Conservation (phyloP, 2,797 vertebrate species). For the Pampus argenteus region DNA sequence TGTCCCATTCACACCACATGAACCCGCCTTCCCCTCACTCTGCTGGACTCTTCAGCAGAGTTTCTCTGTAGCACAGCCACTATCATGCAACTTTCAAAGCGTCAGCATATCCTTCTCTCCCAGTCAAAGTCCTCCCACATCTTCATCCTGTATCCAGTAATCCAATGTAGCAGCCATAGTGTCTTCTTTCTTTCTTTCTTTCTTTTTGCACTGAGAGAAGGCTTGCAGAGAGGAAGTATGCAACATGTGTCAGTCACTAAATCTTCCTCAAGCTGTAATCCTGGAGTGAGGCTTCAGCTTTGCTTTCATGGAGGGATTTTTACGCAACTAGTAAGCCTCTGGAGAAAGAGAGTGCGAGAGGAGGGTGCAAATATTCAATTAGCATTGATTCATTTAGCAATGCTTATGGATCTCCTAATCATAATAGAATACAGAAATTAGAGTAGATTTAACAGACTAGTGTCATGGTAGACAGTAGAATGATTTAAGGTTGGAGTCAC, state of each 20-base stretch:
- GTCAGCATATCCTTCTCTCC: constrained; percentile 39
- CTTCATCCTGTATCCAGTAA: constrained; percentile 25
- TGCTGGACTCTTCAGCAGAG: constrained; percentile 25
- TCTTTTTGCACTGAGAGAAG: constrained; percentile 21
- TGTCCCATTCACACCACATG: constrained; percentile 64
- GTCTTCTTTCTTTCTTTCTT: constrained; percentile 18
- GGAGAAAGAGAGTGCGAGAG: constrained; percentile 50
- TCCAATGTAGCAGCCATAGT: constrained; percentile 18
- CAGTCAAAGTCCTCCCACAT: constrained; percentile 28
- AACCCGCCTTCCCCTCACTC: constrained; percentile 43
- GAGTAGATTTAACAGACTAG: neutral
- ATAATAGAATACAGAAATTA: constrained; percentile 2
- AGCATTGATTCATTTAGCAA: constrained; percentile 12
- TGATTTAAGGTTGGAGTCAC: constrained; percentile 11
- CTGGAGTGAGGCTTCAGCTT: constrained; percentile 78
- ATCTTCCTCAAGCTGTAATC: constrained; percentile 90
- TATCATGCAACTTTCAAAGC: constrained; percentile 19
- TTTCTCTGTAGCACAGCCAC: constrained; percentile 13
- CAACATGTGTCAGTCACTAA: constrained; percentile 85
- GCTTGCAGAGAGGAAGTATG: constrained; percentile 57
- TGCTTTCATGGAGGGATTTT: constrained; percentile 87
- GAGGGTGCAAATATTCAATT: constrained; percentile 27
- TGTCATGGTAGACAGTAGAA: neutral
- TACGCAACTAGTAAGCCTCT: constrained; percentile 74
- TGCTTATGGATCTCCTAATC: neutral